Conservation (phyloP, 2,797 vertebrate species). For the Octomys mimax region DNA sequence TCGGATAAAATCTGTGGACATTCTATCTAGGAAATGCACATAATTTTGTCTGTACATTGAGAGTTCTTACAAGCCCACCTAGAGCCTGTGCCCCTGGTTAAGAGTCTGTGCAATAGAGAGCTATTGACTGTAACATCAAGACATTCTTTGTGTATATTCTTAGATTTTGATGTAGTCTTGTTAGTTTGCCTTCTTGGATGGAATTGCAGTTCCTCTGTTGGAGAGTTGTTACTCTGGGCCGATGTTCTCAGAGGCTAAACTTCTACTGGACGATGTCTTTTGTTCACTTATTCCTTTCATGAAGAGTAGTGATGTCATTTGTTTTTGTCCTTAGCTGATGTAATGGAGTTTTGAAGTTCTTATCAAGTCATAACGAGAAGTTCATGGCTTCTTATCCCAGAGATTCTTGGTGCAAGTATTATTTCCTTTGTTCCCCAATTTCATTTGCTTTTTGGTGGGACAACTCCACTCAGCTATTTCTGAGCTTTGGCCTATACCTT, state of each 20-base stretch:
- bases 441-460: slow-evolving; percentile 57
- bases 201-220: background rate
- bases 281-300: slow-evolving; percentile 39
- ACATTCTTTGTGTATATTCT: slow-evolving; percentile 50
- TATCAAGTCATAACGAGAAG: slow-evolving; percentile 24
- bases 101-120: background rate
- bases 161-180: slow-evolving; percentile 22
- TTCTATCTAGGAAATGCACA: slow-evolving; percentile 20
- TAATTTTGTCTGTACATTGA: slow-evolving; percentile 26
- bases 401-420: background rate
- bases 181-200: slow-evolving; percentile 47
- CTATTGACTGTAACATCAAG: slow-evolving; percentile 13
- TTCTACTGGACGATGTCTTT: background rate
- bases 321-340: slow-evolving; percentile 41
- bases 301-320: background rate
- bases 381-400: background rate
- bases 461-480: background rate
- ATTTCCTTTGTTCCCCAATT: slow-evolving; percentile 1
- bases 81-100: background rate
- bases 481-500: slow-evolving; percentile 41
- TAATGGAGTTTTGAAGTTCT: slow-evolving; percentile 28
- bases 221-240: background rate
- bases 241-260: background rate
- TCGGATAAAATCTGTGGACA: background rate
- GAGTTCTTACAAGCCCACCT: background rate